Percentiles rank a stretch among this genome's conserved stretches.
These are phyloP conservation scores for Herminia tarsipennalis DNA, from an alignment of 2,888 invertebrate species.

Conservation along the genomic window DNA sequence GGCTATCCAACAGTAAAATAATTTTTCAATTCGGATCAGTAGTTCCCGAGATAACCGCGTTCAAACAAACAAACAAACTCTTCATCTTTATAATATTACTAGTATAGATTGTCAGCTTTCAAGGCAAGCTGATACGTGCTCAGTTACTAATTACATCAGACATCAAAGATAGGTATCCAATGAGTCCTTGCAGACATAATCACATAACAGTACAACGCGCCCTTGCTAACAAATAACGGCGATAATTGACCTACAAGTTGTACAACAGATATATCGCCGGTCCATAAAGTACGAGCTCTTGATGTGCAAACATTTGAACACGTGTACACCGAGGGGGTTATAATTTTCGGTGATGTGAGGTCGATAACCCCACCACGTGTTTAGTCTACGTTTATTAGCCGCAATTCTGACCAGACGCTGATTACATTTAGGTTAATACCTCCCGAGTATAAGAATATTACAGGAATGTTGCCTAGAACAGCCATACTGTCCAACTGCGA, in stretches of 20 bases:
- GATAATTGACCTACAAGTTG: conserved; percentile 44
- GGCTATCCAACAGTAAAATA: too few relatives aligned
- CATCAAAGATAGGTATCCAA: too few relatives aligned
- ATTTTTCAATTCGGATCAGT: too few relatives aligned
- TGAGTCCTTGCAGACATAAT: conserved; percentile 17
- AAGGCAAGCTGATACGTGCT: too few relatives aligned
- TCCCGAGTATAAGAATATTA: too few relatives aligned
- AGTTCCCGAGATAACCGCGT: too few relatives aligned
- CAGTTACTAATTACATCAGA: too few relatives aligned
- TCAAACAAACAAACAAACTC: too few relatives aligned
- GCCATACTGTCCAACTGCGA: too few relatives aligned
- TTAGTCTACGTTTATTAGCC: conserved; percentile 49
- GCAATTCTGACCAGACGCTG: conserved; percentile 46
- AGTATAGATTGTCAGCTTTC: too few relatives aligned
- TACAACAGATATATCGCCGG: conserved; percentile 22
- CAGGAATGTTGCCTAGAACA: too few relatives aligned
- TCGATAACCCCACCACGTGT: conserved; percentile 69
- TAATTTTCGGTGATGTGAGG: conserved; percentile 59
- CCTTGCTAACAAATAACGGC: conserved; percentile 35
- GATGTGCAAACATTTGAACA: conserved; percentile 57
- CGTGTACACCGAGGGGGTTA: conserved; percentile 60
- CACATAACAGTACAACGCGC: conserved; percentile 21
- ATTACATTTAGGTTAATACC: conserved; percentile 39
- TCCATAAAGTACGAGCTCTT: conserved; percentile 28
- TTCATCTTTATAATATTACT: too few relatives aligned